Percentiles rank a stretch among this genome's conserved stretches.
Conservation (phyloP, 1,140 invertebrate genomes). For the Drosophila parvula region DNA sequence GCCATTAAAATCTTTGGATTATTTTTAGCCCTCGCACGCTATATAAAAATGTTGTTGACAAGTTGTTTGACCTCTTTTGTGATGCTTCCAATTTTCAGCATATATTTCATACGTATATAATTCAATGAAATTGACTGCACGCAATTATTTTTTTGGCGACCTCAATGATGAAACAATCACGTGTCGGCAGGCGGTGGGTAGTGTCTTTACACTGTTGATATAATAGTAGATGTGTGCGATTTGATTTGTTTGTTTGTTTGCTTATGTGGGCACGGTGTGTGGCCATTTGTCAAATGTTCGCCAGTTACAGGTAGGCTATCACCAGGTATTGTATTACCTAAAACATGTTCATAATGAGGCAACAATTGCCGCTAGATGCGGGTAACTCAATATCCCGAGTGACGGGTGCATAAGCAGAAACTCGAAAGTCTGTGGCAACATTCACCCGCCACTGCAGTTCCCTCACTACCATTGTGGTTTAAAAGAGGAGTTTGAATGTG, state of each 20-base stretch:
- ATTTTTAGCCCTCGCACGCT: slow-evolving; percentile 9
- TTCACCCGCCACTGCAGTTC: slow-evolving; percentile 5
- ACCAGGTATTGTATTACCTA: slow-evolving; percentile 47
- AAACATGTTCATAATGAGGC: slow-evolving; percentile 46
- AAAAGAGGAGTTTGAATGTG: not conserved
- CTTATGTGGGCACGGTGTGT: slow-evolving; percentile 34
- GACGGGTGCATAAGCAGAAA: slow-evolving; percentile 19
- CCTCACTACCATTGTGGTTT: not conserved
- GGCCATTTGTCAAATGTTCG: slow-evolving; percentile 35
- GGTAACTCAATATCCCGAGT: slow-evolving; percentile 34
- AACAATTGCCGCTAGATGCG: slow-evolving; percentile 33
- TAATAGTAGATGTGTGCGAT: slow-evolving; percentile 18
- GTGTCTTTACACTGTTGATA: slow-evolving; percentile 5
- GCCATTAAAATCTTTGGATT: not conserved
- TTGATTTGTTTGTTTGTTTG: slow-evolving; percentile 45
- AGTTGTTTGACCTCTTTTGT: slow-evolving; percentile 44
- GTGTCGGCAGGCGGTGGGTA: slow-evolving; percentile 21
- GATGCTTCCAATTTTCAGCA: slow-evolving; percentile 3
- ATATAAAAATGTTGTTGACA: slow-evolving; percentile 18
- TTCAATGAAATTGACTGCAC: slow-evolving; percentile 48
- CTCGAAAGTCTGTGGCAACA: slow-evolving; percentile 8
- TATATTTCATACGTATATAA: slow-evolving; percentile 15
- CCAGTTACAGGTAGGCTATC: not conserved
- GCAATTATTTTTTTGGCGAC: slow-evolving; percentile 49
- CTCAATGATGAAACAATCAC: slow-evolving; percentile 56